Base-by-base conservation (phyloP, 2,797 vertebrate species). In the Anableps anableps region DNA sequence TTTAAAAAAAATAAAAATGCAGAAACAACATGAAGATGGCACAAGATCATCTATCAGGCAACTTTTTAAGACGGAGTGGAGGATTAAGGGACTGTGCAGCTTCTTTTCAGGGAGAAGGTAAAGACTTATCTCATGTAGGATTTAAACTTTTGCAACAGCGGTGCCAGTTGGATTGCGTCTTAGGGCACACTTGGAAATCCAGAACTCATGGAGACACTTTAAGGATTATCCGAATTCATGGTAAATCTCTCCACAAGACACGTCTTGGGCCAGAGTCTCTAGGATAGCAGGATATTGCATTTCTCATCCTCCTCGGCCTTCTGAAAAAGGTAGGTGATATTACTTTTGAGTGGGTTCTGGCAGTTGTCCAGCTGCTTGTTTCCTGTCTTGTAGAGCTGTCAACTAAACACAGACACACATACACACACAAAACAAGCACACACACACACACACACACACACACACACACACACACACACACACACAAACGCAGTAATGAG, bases 191-290 rank as follows among this genome's bases (percentile, higher is more conserved):
- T 88, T 90, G 91, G 90, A 92, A 91, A 89, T 84, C 75, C 83
- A 74, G 86, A 91, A 86, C 84, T 90, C 87, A 74, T 77, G 88
- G 86, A 92, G 85, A 85, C 85, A 91, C 81, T 91, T 92, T 89
- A 84, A 85, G 93, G 93, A 94, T 93, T 95, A 93, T 86, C 88
- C 88, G 87, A 81, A 88, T 72, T 45, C 81, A 80, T 90, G 74
- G 79, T 74, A 23, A 82, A 85, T 79, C 84, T 88, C 70, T 84
- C 70, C 77, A 64, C 81, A 55, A 90, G 88, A 86, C 81, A 29
- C 17, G 4, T 85, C 78, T 80, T 75, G 64, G 78, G 62, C 78
- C 83, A 81, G 73, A 90, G 72, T 85, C 85, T 53, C 72, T 31
- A 62, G 81, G 85, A 91, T 64, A 84, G 87, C 78, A 84, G 88